A percentile compares a stretch with the other conserved stretches of the same genome.
phyloP scores from a whole-genome alignment of 2,888 invertebrate species.

The Drosophila niveifrons region DNA sequence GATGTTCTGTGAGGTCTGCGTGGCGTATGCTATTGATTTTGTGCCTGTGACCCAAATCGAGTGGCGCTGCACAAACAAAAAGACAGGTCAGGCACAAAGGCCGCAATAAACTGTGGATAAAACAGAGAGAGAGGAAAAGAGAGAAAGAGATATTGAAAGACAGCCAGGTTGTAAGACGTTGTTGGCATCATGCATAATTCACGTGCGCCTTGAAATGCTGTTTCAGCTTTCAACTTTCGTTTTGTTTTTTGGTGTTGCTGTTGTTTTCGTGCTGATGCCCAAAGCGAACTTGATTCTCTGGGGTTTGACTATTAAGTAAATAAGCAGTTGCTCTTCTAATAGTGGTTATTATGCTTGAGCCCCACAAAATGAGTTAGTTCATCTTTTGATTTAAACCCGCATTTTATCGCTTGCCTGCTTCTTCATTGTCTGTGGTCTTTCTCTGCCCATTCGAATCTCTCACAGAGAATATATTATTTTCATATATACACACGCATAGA shows the following conservation, averaged over 20 bases:
- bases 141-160: neutral
- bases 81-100: slow-evolving; percentile 10
- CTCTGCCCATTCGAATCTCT: neutral
- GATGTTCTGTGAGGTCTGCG: slow-evolving; percentile 21
- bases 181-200: slow-evolving; percentile 63
- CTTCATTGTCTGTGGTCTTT: neutral
- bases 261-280: slow-evolving; percentile 3
- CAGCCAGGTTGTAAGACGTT: slow-evolving; percentile 2
- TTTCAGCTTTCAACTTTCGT: slow-evolving; percentile 41
- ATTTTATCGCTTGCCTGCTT: slow-evolving; percentile 26
- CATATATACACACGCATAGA: slow-evolving; percentile 23
- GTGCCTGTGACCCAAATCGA: slow-evolving; percentile 68
- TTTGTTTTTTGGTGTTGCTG: slow-evolving; percentile 2
- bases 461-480: slow-evolving; percentile 13
- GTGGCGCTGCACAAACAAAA: slow-evolving; percentile 17
- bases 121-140: neutral
- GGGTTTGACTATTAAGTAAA: slow-evolving; percentile 12
- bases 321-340: slow-evolving; percentile 19
- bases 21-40: slow-evolving; percentile 67
- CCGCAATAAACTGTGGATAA: neutral
- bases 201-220: slow-evolving; percentile 50
- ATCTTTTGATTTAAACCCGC: slow-evolving; percentile 47
- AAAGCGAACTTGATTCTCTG: neutral
- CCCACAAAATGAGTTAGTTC: slow-evolving; percentile 31
- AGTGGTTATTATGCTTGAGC: slow-evolving; percentile 16